Conservation (phyloP, 2,113 vertebrate species). For the Macrotis lagotis region DNA sequence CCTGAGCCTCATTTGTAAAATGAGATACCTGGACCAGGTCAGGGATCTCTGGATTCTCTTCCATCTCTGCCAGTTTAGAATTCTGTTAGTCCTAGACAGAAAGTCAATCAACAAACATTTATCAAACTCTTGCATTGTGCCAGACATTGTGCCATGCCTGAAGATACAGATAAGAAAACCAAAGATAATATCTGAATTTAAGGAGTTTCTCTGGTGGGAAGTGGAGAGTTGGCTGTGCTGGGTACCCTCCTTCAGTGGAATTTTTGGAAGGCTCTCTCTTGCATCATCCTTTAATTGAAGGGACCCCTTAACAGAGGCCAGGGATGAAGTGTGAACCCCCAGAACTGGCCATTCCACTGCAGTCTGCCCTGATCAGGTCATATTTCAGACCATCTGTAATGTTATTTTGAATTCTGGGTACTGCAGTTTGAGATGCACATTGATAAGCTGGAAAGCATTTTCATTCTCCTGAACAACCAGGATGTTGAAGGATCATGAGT, state of each 20-base stretch:
- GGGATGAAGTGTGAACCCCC: too few species aligned
- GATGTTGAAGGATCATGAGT: background rate
- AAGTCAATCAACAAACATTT: background rate
- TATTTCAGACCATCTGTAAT: background rate
- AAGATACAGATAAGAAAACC: background rate
- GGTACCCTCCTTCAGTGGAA: background rate
- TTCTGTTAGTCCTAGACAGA: background rate
- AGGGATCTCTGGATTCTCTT: background rate
- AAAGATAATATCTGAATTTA: background rate
- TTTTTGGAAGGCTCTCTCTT: background rate
- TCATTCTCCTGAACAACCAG: background rate
- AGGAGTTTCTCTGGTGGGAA: background rate
- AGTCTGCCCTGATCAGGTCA: background rate
- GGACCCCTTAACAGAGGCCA: background rate
- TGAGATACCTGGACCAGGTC: background rate
- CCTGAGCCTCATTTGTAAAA: background rate
- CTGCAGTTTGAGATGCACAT: background rate
- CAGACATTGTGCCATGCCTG: background rate
- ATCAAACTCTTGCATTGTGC: too few species aligned
- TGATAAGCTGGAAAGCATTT: background rate
- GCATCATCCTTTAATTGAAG: too few species aligned
- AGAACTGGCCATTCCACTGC: background rate
- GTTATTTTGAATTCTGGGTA: background rate
- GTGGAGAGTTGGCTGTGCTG: background rate
- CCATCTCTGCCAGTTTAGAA: background rate